phyloP scores from a whole-genome alignment of 2,888 invertebrate genomes.

The Labia minor region DNA sequence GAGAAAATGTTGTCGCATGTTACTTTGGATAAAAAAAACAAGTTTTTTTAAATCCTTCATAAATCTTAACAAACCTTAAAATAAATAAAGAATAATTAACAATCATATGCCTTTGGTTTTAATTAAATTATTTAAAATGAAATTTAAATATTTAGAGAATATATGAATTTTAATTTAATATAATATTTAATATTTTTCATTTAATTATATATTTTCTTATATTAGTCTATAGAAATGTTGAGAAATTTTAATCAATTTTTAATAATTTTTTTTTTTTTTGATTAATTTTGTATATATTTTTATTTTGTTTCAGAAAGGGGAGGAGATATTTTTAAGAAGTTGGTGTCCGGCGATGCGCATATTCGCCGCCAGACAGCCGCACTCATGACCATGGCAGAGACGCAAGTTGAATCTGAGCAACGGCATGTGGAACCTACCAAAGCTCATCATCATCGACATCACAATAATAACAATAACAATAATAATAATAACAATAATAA shows the following conservation, averaged over 20 bases:
- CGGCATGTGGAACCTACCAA: background rate
- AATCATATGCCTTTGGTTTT: no score
- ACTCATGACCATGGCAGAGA: constrained; percentile 66
- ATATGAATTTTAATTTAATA: no score
- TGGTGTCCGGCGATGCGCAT: constrained; percentile 34
- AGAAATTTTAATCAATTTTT: background rate
- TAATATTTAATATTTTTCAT: no score
- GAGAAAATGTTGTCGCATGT: background rate
- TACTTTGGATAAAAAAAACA: background rate
- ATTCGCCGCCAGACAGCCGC: constrained; percentile 39
- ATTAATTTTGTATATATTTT: background rate
- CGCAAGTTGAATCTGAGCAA: constrained; percentile 46
- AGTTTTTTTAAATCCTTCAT: background rate
- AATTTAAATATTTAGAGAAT: no score
- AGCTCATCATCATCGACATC: background rate
- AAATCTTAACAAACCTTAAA: no score
- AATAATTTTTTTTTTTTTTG: background rate
- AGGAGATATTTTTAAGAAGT: background rate
- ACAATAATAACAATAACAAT: constrained; percentile 45
- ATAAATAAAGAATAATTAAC: no score
- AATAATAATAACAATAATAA: constrained; percentile 40
- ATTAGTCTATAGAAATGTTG: no score
- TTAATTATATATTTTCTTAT: no score
- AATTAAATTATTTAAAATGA: no score
- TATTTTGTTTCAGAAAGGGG: constrained; percentile 1